These are phyloP conservation scores for Epizoanthus ramosus DNA, from an alignment of 92 coral and sea anemone genomes.

Conservation along the genomic window DNA sequence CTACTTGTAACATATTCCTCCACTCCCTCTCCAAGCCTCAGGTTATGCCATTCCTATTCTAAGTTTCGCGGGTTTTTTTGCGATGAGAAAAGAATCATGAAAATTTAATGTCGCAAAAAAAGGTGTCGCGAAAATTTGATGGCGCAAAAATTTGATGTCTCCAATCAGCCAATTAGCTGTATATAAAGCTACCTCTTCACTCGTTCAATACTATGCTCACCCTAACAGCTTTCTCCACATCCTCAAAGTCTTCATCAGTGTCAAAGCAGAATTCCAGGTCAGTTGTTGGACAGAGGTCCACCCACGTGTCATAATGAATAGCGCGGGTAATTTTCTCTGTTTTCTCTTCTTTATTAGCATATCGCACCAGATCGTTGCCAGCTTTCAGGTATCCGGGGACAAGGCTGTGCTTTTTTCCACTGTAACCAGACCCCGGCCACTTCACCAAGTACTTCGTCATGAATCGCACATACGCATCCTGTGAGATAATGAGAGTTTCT, in stretches of 20 bases:
- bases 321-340: constrained; percentile 64
- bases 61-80: too few species aligned
- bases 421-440: constrained; percentile 42
- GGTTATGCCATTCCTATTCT: too few species aligned
- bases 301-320: constrained; percentile 70
- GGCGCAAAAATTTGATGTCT: too few species aligned
- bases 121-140: too few species aligned
- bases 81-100: too few species aligned
- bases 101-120: too few species aligned
- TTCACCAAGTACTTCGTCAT: constrained; percentile 33
- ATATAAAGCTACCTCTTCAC: too few species aligned
- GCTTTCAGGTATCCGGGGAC: constrained; percentile 72
- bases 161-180: too few species aligned
- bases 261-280: constrained; percentile 73
- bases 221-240: constrained; percentile 54
- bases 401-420: constrained; percentile 29
- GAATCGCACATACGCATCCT: constrained; percentile 42
- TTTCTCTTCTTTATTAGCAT: constrained; percentile 32
- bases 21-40: too few species aligned
- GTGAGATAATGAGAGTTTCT: constrained; percentile 15
- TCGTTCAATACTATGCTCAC: neutral
- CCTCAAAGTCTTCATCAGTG: constrained; percentile 43
- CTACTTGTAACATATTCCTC: too few species aligned
- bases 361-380: constrained; percentile 54
- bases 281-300: constrained; percentile 63